Evolutionary conservation across 2,888 invertebrate genomes (phyloP), one percentile per base, ranked within the genome.

Genomic region (Poecilus cupreus): DNA sequence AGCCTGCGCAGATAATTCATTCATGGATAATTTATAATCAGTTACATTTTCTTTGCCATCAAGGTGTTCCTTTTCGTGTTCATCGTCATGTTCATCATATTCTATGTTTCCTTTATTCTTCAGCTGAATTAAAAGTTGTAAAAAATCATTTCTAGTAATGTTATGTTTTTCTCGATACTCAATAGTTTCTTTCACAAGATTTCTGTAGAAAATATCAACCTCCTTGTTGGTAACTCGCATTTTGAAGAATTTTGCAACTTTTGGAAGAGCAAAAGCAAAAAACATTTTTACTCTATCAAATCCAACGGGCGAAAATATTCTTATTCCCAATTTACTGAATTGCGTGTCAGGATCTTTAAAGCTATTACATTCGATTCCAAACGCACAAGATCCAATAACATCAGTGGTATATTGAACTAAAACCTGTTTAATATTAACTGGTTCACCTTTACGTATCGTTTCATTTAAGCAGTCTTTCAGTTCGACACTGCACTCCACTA

Each of bases 61-160:
- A n/a, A n/a, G 76, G 5, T 37, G 57, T 39, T 24, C 16, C 6
- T 8, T 68, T n/a, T 82, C 70, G 4, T 46, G 77, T 1, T 82
- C 54, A 32, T 83, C 68, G 13, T 83, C 77, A 24, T 76, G 37
- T 11, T 64, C 1, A 2, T 82, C 82, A n/a, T 84, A 76, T 10
- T 85, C 82, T 6, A 81, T 82, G 70, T 82, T 85, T 6, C 83
- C 84, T 10, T 83, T 86, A 46, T 88, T 89, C 83, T 88, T 89
- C 64, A 88, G 82, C n/a, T 90, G 89, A 2, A 91, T 86, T 78
- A 91, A 83, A 43, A 90, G 83, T 79, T 91, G 89, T 18, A 92
- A 85, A n/a, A n/a, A n/a, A n/a, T n/a, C n/a, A n/a, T n/a, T n/a
- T n/a, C n/a, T n/a, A n/a, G n/a, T n/a, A n/a, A n/a, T n/a, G n/a